Evolutionary conservation across 2,113 vertebrate species (phyloP), one percentile per base, ranked within the genome.

Genomic region (Hyla sarda): DNA sequence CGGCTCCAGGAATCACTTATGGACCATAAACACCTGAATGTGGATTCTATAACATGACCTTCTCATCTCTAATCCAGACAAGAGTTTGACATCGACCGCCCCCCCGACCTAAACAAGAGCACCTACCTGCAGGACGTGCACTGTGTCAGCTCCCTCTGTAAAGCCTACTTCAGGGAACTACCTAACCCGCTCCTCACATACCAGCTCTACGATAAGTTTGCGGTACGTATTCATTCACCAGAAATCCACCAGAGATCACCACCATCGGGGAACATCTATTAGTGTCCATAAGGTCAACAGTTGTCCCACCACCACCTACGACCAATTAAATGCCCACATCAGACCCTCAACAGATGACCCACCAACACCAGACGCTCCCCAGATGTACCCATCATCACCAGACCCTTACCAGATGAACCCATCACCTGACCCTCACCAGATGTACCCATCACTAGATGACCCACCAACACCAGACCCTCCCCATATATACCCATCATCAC

Each of bases 151-250:
- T 98, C 97, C 0, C 88, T 99, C 85, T 97, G 96, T 90, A 99
- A 99, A 88, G 96, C 96, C 0, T 99, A 99, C 30, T 99, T 98
- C 96, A 91, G 97, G 65, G 97, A 99, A 87, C 94, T 99, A 54
- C 98, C 98, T 2, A 97, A 99, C 89, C 98, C 97, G 0, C 94
- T 99, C 87, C 96, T 99, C 90, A 99, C 96, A 0, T 99, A 98
- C 88, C 96, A 97, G 91, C 96, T 99, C 58, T 99, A 99, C 0
- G 96, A 98, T 92, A 96, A 96, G 87, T 99, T 99, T 28, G 97
- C 98, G 0, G 98, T 98, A 92, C 95, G 97, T 94, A 32, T 78
- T 14, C 14, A 54, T 34, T 17, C 67, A 41, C 41, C 32, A 45
- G 16, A 41, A 23, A 8, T 37, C 19, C 71, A 2, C 17, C 32